These are phyloP conservation scores for Columba guinea DNA, from an alignment of 2,797 vertebrate genomes.

Conservation along the genomic window DNA sequence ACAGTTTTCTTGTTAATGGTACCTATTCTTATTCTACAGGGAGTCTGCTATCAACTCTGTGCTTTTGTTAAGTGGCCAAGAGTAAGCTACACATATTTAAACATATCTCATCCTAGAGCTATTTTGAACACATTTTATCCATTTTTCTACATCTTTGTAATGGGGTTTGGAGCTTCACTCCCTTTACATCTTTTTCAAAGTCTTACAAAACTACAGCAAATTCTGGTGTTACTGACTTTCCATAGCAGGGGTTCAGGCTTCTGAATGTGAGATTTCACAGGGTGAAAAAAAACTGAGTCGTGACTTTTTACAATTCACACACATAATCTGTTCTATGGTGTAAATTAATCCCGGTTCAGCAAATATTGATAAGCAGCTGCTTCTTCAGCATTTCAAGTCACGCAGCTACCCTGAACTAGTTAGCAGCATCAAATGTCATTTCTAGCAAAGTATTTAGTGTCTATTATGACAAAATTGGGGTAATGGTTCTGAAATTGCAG, in stretches of 20 bases:
- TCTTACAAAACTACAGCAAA: neutral
- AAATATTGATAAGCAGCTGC: neutral
- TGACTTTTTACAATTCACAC: neutral
- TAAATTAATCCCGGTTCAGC: neutral
- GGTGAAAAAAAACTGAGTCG: fast-evolving
- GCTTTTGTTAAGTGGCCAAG: neutral
- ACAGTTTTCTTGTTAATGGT: neutral
- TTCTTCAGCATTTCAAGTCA: neutral
- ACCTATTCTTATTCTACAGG: neutral
- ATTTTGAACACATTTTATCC: neutral
- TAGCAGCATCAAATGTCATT: neutral
- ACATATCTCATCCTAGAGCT: neutral
- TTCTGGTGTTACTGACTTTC: neutral
- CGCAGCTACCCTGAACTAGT: neutral
- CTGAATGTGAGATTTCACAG: neutral
- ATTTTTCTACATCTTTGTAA: neutral
- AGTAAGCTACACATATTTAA: neutral
- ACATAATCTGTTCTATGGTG: neutral
- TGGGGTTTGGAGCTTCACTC: neutral
- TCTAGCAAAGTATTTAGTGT: neutral
- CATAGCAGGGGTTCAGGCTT: neutral
- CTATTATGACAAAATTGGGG: neutral
- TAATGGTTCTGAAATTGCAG: neutral
- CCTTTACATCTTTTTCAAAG: neutral
- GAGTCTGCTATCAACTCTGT: neutral